Percentiles rank a stretch among this genome's conserved stretches.
These are phyloP conservation scores for Synanthedon tipuliformis DNA, from an alignment of 2,888 invertebrate species.

Conservation along the genomic window DNA sequence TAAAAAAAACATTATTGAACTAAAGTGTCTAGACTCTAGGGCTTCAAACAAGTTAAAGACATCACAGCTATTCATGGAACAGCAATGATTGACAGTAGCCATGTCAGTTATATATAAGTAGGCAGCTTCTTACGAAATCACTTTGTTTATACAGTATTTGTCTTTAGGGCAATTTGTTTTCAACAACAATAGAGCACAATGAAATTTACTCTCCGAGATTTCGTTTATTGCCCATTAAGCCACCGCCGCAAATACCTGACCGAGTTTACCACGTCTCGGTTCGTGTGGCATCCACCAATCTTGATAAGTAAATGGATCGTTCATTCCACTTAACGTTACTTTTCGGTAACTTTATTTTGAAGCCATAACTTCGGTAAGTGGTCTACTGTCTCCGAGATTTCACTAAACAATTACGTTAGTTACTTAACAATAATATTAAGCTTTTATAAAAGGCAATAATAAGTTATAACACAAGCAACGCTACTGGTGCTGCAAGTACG, in stretches of 20 bases:
- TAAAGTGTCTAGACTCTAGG: too few species aligned
- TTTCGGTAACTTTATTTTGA: background rate
- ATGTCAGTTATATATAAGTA: too few species aligned
- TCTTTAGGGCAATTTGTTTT: constrained; percentile 15
- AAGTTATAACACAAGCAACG: too few species aligned
- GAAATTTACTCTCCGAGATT: constrained; percentile 33
- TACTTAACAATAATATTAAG: background rate
- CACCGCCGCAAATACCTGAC: constrained; percentile 6
- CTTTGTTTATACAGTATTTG: background rate
- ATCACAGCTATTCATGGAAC: too few species aligned
- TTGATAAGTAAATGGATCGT: background rate
- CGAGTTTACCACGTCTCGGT: background rate
- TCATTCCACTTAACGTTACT: background rate
- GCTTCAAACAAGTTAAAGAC: too few species aligned
- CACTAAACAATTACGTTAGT: background rate
- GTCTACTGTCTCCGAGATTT: background rate
- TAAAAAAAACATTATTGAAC: too few species aligned
- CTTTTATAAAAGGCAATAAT: too few species aligned
- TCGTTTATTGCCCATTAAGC: constrained; percentile 37
- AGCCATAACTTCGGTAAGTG: background rate
- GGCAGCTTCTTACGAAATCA: background rate
- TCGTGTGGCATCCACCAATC: background rate
- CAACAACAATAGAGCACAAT: constrained; percentile 28
- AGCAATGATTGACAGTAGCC: too few species aligned
- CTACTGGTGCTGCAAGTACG: too few species aligned